These are phyloP conservation scores for Morone chrysops DNA, from an alignment of 2,113 vertebrate genomes.

Conservation along the genomic window DNA sequence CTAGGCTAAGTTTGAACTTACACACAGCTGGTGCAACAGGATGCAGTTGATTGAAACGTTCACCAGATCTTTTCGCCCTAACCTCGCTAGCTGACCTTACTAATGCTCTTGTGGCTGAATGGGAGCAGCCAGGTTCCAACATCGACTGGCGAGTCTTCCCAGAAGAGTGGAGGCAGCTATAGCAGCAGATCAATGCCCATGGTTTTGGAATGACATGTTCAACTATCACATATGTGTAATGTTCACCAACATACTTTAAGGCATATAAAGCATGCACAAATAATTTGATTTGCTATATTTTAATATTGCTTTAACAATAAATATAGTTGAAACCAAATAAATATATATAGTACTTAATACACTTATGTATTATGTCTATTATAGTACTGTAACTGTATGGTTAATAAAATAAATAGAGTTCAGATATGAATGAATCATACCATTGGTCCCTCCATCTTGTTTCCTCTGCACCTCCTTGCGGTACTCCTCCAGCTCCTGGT, in stretches of 20 bases:
- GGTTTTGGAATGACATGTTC: background rate
- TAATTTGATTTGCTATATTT: background rate
- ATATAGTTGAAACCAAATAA: too few relatives aligned
- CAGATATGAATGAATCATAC: constrained; percentile 74
- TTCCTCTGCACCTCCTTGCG: constrained; percentile 96
- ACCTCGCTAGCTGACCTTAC: background rate
- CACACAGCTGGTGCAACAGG: too few relatives aligned
- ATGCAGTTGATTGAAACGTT: background rate
- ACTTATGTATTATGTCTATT: too few relatives aligned
- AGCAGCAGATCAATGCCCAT: background rate
- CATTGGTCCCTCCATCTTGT: constrained; percentile 86
- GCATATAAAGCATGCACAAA: background rate
- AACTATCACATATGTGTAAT: background rate
- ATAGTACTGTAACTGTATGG: too few relatives aligned
- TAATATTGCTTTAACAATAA: background rate
- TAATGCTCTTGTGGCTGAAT: background rate
- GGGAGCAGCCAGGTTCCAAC: background rate
- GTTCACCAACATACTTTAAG: background rate
- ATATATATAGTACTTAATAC: too few relatives aligned
- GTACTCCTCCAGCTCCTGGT: constrained; percentile 97
- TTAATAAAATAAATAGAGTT: background rate
- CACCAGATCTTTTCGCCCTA: background rate
- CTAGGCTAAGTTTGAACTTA: too few relatives aligned
- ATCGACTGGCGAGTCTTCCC: too few relatives aligned
- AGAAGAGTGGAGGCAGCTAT: background rate